Evolutionary conservation across 2,113 vertebrate genomes (phyloP), one percentile per base, ranked within the genome.

Genomic region (Aplodontia rufa): DNA sequence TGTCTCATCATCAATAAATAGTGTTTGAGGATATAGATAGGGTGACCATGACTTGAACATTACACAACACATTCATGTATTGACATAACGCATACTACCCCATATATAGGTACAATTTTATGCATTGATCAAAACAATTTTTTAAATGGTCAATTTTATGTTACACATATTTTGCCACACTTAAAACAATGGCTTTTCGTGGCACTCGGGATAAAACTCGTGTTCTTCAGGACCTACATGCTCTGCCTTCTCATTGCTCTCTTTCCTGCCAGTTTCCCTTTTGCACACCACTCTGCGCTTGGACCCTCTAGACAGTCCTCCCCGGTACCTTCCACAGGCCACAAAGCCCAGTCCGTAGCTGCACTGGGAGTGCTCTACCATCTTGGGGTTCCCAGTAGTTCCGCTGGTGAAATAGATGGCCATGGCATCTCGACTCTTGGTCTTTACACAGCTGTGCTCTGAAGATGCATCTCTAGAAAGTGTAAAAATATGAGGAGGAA

Each of bases 341-440:
- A 98, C 96, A 90, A 99, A 98, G 35, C 99, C 98, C 0, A 99
- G 94, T 11, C 99, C 99, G 0, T 98, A 99, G 91, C 99, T 99
- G 97, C 98, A 96, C 79, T 99, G 98, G 49, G 98, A 98, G 3
- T 99, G 99, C 80, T 98, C 97, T 2, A 98, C 98, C 99, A 99
- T 99, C 97, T 99, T 99, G 83, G 99, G 99, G 12, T 97, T 89
- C 1, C 99, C 99, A 0, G 99, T 99, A 3, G 98, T 99, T 76
- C 99, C 99, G 1, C 99, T 99, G 20, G 99, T 99, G 88, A 99
- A 99, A 97, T 98, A 99, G 53, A 99, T 98, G 8, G 98, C 86
- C 98, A 99, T 97, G 0, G 98, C 86, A 13, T 99, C 99, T 11
- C 81, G 62, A 49, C 98, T 98, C 85, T 95, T 98, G 0, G 99